These are phyloP conservation scores for Rhincodon typus DNA, from an alignment of 2,797 vertebrate species.

Conservation along the genomic window DNA sequence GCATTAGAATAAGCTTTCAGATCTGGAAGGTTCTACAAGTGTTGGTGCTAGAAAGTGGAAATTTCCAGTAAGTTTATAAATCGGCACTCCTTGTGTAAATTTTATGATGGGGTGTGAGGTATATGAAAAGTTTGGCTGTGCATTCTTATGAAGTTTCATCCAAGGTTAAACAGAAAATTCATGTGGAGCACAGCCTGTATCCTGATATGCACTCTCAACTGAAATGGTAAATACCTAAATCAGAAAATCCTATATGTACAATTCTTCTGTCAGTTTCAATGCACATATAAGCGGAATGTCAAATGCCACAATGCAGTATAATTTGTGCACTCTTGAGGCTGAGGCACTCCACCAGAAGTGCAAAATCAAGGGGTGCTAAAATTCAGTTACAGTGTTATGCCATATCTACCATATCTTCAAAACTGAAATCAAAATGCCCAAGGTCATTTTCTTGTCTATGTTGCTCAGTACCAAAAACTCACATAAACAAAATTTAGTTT, in stretches of 20 bases:
- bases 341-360: background rate
- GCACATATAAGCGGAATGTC: background rate
- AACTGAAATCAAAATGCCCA: background rate
- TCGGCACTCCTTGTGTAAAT: background rate
- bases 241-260: background rate
- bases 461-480: too few species aligned
- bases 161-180: background rate
- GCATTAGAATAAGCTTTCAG: background rate
- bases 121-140: background rate
- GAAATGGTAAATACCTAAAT: background rate
- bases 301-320: background rate
- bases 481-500: too few species aligned
- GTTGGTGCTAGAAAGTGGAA: background rate
- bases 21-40: background rate
- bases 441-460: too few species aligned
- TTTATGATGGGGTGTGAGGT: background rate
- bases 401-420: background rate
- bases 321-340: background rate
- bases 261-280: background rate
- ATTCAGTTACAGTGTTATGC: background rate
- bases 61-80: background rate
- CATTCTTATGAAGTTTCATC: background rate
- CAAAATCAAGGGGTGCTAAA: background rate
- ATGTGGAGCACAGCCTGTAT: background rate
- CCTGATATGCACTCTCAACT: background rate